phyloP scores from a whole-genome alignment of 1,140 invertebrate genomes.

The Archegozetes longisetosus region DNA sequence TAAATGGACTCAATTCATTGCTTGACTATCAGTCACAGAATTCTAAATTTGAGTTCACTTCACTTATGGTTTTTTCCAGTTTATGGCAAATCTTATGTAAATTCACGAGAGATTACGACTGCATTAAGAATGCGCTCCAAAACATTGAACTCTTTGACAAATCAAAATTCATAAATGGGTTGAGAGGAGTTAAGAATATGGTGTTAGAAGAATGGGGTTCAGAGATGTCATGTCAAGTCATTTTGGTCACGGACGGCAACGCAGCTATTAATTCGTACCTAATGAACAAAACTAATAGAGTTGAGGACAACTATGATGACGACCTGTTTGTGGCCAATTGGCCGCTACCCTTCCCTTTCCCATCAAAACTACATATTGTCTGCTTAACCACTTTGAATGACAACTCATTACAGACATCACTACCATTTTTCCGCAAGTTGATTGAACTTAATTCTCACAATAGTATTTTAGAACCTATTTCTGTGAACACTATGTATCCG shows the following conservation, averaged over 20 bases:
- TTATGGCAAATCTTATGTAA: slow-evolving; percentile 55
- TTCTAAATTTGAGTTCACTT: slow-evolving; percentile 74
- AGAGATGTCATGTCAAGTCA: slow-evolving; percentile 44
- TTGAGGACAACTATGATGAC: slow-evolving; percentile 15
- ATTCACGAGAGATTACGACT: slow-evolving; percentile 70
- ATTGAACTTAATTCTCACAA: slow-evolving; percentile 31
- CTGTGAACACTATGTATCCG: slow-evolving; percentile 1
- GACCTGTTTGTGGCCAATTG: slow-evolving; percentile 29
- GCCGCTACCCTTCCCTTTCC: slow-evolving; percentile 58
- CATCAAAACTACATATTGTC: slow-evolving; percentile 57
- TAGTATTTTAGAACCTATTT: neutral
- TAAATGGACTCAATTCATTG: slow-evolving; percentile 63
- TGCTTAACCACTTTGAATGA: slow-evolving; percentile 38
- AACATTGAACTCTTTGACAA: slow-evolving; percentile 63
- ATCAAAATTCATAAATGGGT: slow-evolving; percentile 57
- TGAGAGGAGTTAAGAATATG: slow-evolving; percentile 53
- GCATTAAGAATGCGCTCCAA: slow-evolving; percentile 49
- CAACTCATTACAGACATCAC: slow-evolving; percentile 23
- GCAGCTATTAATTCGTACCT: slow-evolving; percentile 14
- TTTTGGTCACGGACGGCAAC: slow-evolving; percentile 61
- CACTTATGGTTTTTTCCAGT: slow-evolving; percentile 64
- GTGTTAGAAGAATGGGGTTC: slow-evolving; percentile 69
- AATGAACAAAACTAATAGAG: slow-evolving; percentile 13
- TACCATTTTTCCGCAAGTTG: slow-evolving; percentile 35
- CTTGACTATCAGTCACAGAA: slow-evolving; percentile 63